Base-by-base conservation (phyloP, 2,113 vertebrate species). In the Phrynosoma platyrhinos region DNA sequence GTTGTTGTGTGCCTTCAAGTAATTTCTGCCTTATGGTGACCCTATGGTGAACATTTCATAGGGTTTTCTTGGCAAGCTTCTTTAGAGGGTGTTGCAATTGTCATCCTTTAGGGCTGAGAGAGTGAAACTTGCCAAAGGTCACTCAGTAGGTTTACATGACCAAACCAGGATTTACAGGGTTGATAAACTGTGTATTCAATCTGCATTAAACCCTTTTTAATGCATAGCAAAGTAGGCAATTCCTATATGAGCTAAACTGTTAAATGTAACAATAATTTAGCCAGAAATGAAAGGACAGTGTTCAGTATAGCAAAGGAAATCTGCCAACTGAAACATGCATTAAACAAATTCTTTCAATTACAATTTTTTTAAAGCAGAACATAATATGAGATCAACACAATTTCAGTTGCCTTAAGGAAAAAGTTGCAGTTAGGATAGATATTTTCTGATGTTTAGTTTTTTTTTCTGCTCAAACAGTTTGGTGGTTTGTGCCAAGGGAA, bases 351-450 rank as follows among this genome's bases (percentile, higher is more conserved):
- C 4, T 58, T 2, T 42, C 55, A 82, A n/a, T 84, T 47, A 55
- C 18, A 71, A 77, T 58, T 20, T 32, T 42, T 75, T 84, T 36
- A 13, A 5, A 62, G 36, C 66, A 91, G 88, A 78, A 91, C 90
- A 82, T 18, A 88, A 0, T 53, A 5, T 47, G 27, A 55, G 5
- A 27, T 68, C 66, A 79, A 42, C 20, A 25, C 12, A 9, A 88
- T 83, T 80, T 71, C 72, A 88, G 85, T 52, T 4, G 78, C 0
- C 0, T 4, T 62, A 74, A 0, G 0, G 71, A 62, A 79, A 13
- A 90, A 87, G 52, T 87, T 80, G 91, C 87, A 93, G 90, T 89
- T 92, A 91, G 76, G 85, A 64, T 52, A 92, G 13, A 36, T 90
- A 74, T 47, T 91, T 91, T 72, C 92, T 91, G 80, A 80, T 62